These are phyloP conservation scores for Rhagologus leucostigma DNA, from an alignment of 2,113 vertebrate species.

Conservation along the genomic window DNA sequence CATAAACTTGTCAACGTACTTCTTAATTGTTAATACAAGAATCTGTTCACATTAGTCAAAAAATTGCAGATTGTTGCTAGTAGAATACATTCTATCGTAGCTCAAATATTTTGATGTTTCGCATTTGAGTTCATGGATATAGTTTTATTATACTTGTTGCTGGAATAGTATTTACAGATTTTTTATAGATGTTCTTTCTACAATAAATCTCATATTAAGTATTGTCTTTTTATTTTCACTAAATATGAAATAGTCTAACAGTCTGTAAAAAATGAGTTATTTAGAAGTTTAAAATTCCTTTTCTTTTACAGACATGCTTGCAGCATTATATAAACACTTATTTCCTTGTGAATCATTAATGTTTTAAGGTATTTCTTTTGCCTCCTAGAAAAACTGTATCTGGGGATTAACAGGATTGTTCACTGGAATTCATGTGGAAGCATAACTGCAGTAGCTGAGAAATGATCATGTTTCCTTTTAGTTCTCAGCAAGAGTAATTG, in stretches of 20 bases:
- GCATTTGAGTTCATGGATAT: background rate
- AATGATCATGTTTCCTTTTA: constrained; percentile 72
- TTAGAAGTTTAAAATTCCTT: background rate
- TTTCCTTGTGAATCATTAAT: background rate
- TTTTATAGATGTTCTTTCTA: background rate
- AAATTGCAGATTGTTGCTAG: background rate
- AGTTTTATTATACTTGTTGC: background rate
- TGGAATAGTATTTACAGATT: background rate
- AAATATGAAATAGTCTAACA: background rate
- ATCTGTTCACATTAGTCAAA: background rate
- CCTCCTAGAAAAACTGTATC: background rate
- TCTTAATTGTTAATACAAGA: background rate
- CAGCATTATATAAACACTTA: background rate
- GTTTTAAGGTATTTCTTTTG: constrained; percentile 18
- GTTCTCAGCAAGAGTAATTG: constrained; percentile 78
- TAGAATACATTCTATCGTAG: background rate
- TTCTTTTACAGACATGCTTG: background rate
- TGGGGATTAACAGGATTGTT: constrained; percentile 50
- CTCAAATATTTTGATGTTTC: background rate
- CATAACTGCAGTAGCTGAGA: constrained; percentile 64
- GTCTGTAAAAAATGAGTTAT: background rate
- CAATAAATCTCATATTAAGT: background rate
- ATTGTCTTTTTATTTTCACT: background rate
- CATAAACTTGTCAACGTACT: background rate
- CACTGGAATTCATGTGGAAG: constrained; percentile 55